Base-by-base conservation (phyloP, 30 jellyfish, hydroid and myxozoan genomes). In the Aurelia aurita region DNA sequence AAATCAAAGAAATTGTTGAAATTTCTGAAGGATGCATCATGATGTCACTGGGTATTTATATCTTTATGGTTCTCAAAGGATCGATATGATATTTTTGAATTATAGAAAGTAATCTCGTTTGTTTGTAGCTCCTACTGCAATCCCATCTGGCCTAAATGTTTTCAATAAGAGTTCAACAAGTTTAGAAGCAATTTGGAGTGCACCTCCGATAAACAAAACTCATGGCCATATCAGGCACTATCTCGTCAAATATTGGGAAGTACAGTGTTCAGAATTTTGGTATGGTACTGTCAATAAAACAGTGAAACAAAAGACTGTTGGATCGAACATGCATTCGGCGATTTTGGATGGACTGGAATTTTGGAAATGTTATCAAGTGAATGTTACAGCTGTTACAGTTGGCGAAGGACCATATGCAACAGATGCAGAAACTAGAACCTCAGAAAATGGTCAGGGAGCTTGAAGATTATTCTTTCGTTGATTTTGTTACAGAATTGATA, bases 361-460 rank as follows among this genome's bases (percentile, higher is more conserved):
- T 47, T 77, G 89, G 89, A 43, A 77, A 8, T 77, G 89, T 78
- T 77, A 77, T 63, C 79, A 77, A 10, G 49, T 77, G 80, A 20
- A 46, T 10, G 59, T 61, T 20, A 53, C 69, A 25, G 89, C 89
- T 58, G 71, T 60, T 11, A 77, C 79, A 3, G 57, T 74, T 34
- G 67, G 51, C 6, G 82, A 18, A 19, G 70, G 55, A 19, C n/a
- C 26, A 21, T 70, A 18, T 39, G 23, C 66, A 14, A 31, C 2
- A 2, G 20, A 20, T 9, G 21, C 3, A 21, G 23, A 62, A 15
- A 22, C 21, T 1, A 35, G 82, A 44, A 70, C 82, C 0, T 7
- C 12, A 15, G 82, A 70, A 20, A 35, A 70, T 22, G 82, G 82
- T 70, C n/a, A n/a, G n/a, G n/a, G n/a, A 25, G 5, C 28, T 32